These are phyloP conservation scores for Liopterus haemorrhoidalis DNA, from an alignment of 2,888 invertebrate species.

Conservation along the genomic window DNA sequence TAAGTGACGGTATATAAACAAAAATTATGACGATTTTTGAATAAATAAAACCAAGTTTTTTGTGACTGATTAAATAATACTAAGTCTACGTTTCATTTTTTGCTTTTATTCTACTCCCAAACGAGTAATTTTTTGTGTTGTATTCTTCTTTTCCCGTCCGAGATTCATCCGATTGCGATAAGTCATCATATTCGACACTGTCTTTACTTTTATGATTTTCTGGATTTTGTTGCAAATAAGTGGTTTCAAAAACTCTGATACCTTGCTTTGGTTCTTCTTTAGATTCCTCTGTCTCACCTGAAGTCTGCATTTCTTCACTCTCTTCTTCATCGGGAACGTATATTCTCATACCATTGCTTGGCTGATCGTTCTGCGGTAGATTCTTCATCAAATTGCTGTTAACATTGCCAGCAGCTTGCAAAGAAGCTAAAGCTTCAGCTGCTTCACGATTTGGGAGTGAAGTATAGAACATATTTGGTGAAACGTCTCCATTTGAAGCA, in stretches of 20 bases:
- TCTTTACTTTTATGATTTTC: constrained; percentile 20
- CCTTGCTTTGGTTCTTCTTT: constrained; percentile 15
- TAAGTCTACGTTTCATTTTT: too few species aligned
- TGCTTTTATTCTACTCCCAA: constrained; percentile 36
- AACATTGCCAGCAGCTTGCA: constrained; percentile 53
- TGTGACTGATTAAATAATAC: too few species aligned
- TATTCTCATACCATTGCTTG: constrained; percentile 49
- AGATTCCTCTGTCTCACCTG: constrained; percentile 28
- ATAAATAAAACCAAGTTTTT: too few species aligned
- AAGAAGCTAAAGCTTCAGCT: constrained; percentile 55
- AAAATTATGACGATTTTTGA: too few species aligned
- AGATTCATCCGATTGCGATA: constrained; percentile 25
- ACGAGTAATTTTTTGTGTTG: constrained; percentile 22
- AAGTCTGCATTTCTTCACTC: constrained; percentile 28
- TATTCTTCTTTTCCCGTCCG: constrained; percentile 19
- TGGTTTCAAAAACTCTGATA: constrained; percentile 20
- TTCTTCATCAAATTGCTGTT: constrained; percentile 41
- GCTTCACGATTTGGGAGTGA: constrained; percentile 58
- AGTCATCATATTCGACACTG: constrained; percentile 34
- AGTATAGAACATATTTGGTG: constrained; percentile 46
- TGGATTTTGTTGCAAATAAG: constrained; percentile 12
- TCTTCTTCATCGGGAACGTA: constrained; percentile 46
- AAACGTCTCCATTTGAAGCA: constrained; percentile 17
- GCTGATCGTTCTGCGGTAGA: constrained; percentile 33
- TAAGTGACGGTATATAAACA: too few species aligned